Base-by-base conservation (phyloP, 2,888 invertebrate genomes). In the Synergus itoensis region DNA sequence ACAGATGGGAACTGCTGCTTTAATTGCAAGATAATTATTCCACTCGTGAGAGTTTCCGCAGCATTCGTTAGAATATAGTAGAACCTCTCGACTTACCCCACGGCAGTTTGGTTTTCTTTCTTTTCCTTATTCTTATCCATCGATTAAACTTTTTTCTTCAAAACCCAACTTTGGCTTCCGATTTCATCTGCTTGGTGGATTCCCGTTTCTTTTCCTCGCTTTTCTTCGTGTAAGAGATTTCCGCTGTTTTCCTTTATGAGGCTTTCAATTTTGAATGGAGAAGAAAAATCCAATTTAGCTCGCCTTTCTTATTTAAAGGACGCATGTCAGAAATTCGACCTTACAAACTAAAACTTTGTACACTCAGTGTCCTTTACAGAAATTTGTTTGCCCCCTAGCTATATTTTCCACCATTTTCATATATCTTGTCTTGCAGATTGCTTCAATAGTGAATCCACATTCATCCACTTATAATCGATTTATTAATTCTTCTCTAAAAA, bases 331-430 rank as follows among this genome's bases (percentile, higher is more conserved):
- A 62, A 62, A 60, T 21, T 60, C 4, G 18, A 60, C 1, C 80
- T 63, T 69, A 65, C 67, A 73, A 67, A 78, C 69, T 63, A 76
- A 80, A 79, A 79, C 43, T 69, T 81, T 64, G 73, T 62, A 77
- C 69, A 11, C 62, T 21, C 7, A 14, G 1, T 79, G 43, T n/a
- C 21, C 28, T 43, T 14, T 75, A 21, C 73, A 45, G 8, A 43
- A 9, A 28, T 16, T 40, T 41, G 1, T 7, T 2, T 60, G 2
- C 1, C 28, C 28, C 28, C 36, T 14, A 11, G 14, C 21, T 28
- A 57, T 4, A 40, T 18, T 40, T n/a, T 21, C 36, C 28, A 36
- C 16, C 36, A 36, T 53, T 36, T 14, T 60, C 53, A 1, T 28
- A 16, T 14, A n/a, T 21, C 1, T 5, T 18, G 14, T 53, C 48